Evolutionary conservation across 2,113 vertebrate genomes (phyloP).

Genomic region (Prochilodus magdalenae): DNA sequence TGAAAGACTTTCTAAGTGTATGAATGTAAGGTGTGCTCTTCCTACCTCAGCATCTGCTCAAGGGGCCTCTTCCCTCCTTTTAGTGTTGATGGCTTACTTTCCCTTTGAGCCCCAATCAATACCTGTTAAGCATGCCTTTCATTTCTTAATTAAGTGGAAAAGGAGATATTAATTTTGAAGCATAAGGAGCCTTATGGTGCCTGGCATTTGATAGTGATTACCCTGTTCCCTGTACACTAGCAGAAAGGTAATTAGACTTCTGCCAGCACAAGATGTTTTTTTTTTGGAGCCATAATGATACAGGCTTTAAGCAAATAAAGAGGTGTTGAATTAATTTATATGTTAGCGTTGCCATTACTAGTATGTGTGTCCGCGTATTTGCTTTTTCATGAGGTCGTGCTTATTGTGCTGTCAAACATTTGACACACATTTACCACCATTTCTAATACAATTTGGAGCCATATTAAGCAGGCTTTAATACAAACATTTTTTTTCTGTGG

Average conservation of each 20-base stretch:
- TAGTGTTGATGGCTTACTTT: conserved; percentile 67
- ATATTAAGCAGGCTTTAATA: conserved; percentile 12
- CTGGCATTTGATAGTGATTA: conserved; percentile 81
- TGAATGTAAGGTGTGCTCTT: conserved; percentile 25
- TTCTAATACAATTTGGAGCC: conserved; percentile 4
- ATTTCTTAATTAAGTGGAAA: conserved; percentile 79
- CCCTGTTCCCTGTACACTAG: conserved; percentile 74
- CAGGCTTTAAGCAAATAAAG: conserved; percentile 37
- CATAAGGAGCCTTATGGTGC: conserved; percentile 79
- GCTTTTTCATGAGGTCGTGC: conserved; percentile 2
- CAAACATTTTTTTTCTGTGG: background rate
- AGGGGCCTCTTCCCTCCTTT: conserved; percentile 64
- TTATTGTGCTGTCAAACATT: conserved; percentile 23
- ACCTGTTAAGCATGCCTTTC: conserved; percentile 76
- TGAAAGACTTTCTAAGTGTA: background rate
- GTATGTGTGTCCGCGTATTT: background rate
- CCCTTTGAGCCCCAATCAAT: conserved; percentile 76
- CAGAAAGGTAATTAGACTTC: conserved; percentile 78
- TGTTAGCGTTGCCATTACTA: background rate
- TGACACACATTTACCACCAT: conserved; percentile 19
- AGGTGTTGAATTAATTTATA: conserved; percentile 21
- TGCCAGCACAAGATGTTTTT: conserved; percentile 79
- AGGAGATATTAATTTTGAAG: conserved; percentile 76
- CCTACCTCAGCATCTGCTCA: conserved; percentile 48
- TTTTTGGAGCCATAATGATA: conserved; percentile 48